Evolutionary conservation across 2,888 invertebrate genomes (phyloP).

Genomic region (Pilophorus perplexus): DNA sequence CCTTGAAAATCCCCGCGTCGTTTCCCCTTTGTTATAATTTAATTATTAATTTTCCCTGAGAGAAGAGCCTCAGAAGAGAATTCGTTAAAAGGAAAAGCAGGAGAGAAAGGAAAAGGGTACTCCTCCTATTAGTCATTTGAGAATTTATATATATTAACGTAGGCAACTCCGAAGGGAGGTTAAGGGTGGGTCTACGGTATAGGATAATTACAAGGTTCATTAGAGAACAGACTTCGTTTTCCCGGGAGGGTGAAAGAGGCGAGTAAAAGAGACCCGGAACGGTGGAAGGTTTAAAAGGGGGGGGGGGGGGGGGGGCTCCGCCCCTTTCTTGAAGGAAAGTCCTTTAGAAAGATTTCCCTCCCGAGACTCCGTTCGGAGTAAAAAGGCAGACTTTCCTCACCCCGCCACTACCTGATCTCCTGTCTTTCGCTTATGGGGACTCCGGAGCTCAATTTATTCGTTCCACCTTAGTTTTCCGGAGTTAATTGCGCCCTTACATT

Average conservation of each 20-base stretch:
- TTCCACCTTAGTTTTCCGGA: conserved; percentile 9
- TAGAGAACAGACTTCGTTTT: conserved; percentile 37
- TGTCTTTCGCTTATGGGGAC: no score
- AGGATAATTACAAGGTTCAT: conserved; percentile 43
- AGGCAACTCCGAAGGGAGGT: conserved; percentile 5
- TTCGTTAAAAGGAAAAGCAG: conserved; percentile 36
- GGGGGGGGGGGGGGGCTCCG: neutral
- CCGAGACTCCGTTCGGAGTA: neutral
- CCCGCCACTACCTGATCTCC: neutral
- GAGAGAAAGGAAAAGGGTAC: conserved; percentile 22
- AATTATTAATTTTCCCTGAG: conserved; percentile 45
- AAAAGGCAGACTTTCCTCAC: neutral
- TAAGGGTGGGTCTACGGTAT: conserved; percentile 20
- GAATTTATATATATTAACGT: conserved; percentile 45
- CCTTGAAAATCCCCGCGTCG: conserved; percentile 14
- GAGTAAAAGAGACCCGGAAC: no score
- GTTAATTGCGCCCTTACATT: conserved; percentile 23
- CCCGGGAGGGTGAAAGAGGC: no score
- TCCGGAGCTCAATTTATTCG: conserved; percentile 22
- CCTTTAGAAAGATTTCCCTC: conserved; percentile 1
- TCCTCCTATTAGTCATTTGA: conserved; percentile 46
- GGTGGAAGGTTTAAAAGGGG: no score
- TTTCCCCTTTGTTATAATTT: conserved; percentile 45
- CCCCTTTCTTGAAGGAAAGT: neutral
- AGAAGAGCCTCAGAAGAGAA: conserved; percentile 6